Percentiles rank a stretch among this genome's conserved stretches.
Conservation (phyloP, 2,888 invertebrate genomes). For the Drosophila flavopinicola region DNA sequence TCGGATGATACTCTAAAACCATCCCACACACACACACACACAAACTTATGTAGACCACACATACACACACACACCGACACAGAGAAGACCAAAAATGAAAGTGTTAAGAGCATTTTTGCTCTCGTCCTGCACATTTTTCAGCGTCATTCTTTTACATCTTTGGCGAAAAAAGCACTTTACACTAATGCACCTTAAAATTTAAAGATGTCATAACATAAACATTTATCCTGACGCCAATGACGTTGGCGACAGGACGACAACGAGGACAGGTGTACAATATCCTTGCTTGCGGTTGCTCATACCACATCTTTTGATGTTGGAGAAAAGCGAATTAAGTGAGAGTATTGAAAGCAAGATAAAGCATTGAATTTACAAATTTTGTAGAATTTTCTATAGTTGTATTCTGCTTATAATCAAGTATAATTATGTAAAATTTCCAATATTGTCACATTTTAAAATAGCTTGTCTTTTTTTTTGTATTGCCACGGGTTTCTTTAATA, state of each 20-base stretch:
- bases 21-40: conserved; percentile 11
- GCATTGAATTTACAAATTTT: not conserved
- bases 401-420: too few relatives aligned
- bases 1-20: conserved; percentile 38
- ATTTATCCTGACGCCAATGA: conserved; percentile 65
- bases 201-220: conserved; percentile 80
- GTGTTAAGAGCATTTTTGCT: conserved; percentile 74
- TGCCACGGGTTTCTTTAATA: too few relatives aligned
- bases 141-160: conserved; percentile 60
- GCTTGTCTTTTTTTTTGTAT: not conserved
- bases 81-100: conserved; percentile 57
- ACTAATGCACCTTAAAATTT: conserved; percentile 81
- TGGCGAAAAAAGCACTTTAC: conserved; percentile 76
- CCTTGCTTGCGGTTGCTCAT: conserved; percentile 26
- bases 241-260: conserved; percentile 2
- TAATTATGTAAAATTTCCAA: too few relatives aligned
- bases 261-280: conserved; percentile 20
- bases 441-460: too few relatives aligned
- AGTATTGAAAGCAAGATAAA: not conserved
- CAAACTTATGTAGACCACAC: not conserved
- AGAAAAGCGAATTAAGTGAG: conserved; percentile 1
- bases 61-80: conserved; percentile 3
- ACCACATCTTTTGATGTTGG: conserved; percentile 12
- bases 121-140: conserved; percentile 65
- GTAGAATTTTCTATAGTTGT: too few relatives aligned